These are phyloP conservation scores for Orestias chungarensis DNA, from an alignment of 2,797 vertebrate genomes.

Conservation along the genomic window DNA sequence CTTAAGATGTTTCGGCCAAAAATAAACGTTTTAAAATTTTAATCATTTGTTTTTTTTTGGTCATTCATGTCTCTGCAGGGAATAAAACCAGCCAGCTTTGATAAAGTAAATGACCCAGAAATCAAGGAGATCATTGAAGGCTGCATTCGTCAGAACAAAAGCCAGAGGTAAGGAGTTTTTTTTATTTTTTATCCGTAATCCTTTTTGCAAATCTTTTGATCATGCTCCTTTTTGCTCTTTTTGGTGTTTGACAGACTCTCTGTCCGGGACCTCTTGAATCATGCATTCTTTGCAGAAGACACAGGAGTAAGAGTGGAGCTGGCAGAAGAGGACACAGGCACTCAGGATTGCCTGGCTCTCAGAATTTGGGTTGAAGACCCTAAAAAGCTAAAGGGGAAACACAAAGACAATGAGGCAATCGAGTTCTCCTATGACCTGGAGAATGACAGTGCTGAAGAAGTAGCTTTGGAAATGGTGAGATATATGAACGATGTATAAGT, in stretches of 20 bases:
- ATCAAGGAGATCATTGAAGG: slow-evolving; percentile 97
- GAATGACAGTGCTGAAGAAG: slow-evolving; percentile 90
- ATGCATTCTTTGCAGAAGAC: slow-evolving; percentile 94
- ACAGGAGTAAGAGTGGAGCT: slow-evolving; percentile 93
- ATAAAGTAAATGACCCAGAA: slow-evolving; percentile 94
- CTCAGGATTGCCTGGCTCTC: slow-evolving; percentile 85
- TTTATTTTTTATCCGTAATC: neutral
- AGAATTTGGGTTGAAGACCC: slow-evolving; percentile 97
- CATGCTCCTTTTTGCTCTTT: neutral
- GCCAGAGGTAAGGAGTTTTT: slow-evolving; percentile 83
- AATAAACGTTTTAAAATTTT: neutral
- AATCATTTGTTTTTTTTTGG: neutral
- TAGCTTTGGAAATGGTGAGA: slow-evolving; percentile 94
- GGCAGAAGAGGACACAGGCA: slow-evolving; percentile 89
- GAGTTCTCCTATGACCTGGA: slow-evolving; percentile 96
- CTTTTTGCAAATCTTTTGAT: slow-evolving; percentile 9
- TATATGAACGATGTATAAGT: slow-evolving; percentile 11
- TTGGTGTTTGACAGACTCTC: slow-evolving; percentile 81
- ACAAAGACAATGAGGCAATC: slow-evolving; percentile 97
- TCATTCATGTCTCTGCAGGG: slow-evolving; percentile 76
- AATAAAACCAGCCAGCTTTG: slow-evolving; percentile 95
- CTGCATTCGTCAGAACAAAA: slow-evolving; percentile 93
- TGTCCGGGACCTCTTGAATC: slow-evolving; percentile 89
- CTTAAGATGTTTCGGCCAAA: neutral
- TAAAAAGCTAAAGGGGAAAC: slow-evolving; percentile 96